phyloP scores from a whole-genome alignment of 2,888 invertebrate species.

The Stenotaenia linearis region DNA sequence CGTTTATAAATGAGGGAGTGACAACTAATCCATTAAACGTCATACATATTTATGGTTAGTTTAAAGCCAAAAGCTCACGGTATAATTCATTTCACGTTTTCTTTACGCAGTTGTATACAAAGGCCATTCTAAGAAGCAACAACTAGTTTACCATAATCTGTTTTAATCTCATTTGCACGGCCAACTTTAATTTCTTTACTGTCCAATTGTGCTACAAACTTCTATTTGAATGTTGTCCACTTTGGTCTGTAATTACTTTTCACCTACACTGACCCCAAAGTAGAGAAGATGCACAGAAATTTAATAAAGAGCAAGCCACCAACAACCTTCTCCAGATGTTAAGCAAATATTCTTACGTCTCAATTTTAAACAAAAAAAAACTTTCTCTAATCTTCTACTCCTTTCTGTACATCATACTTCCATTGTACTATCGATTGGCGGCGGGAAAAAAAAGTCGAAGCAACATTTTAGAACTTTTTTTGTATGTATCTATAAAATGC shows the following conservation, averaged over 20 bases:
- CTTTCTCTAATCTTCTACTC: not conserved
- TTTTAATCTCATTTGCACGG: not conserved
- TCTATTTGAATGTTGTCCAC: conserved; percentile 17
- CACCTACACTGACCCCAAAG: not conserved
- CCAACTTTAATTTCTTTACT: conserved; percentile 5
- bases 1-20: not conserved
- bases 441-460: not conserved
- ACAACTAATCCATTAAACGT: too few relatives aligned
- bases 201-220: conserved; percentile 7
- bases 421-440: not conserved
- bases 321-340: not conserved
- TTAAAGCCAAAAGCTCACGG: too few relatives aligned
- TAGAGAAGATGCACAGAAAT: not conserved
- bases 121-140: not conserved
- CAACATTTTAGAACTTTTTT: not conserved
- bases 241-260: not conserved
- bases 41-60: too few relatives aligned
- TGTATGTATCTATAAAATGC: not conserved
- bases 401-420: not conserved
- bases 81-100: not conserved
- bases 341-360: not conserved
- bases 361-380: not conserved
- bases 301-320: conserved; percentile 16
- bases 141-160: not conserved
- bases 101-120: not conserved